Conservation (phyloP, 1,140 invertebrate species). For the Lepidurus apus region DNA sequence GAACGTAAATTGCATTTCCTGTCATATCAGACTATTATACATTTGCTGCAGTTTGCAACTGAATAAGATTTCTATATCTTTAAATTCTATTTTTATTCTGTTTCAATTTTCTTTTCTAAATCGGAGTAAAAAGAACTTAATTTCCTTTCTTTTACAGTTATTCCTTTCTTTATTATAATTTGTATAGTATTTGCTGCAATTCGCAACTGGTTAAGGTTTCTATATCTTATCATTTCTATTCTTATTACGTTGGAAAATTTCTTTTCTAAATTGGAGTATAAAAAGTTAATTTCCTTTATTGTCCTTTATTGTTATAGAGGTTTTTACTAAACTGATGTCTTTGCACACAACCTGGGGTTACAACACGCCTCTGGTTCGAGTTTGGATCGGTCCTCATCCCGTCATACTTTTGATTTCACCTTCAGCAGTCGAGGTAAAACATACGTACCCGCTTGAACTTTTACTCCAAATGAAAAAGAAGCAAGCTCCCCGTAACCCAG, state of each 20-base stretch:
- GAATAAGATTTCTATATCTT: not conserved
- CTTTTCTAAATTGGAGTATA: not conserved
- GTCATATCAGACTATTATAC: not conserved
- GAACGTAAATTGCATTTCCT: not conserved
- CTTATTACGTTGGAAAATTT: not conserved
- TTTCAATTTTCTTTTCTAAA: not conserved
- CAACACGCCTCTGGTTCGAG: conserved; percentile 24
- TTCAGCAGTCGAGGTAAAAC: conserved; percentile 23
- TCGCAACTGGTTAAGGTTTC: too few species aligned
- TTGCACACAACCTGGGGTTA: conserved; percentile 24
- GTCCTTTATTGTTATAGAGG: not conserved
- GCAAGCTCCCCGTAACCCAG: not conserved
- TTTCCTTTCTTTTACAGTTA: not conserved
- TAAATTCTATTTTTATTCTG: not conserved
- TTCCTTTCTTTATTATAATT: not conserved
- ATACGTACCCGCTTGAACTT: not conserved
- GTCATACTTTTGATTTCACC: conserved; percentile 27
- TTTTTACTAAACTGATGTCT: not conserved
- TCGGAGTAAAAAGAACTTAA: not conserved
- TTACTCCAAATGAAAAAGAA: not conserved
- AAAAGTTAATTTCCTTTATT: not conserved
- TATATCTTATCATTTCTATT: too few species aligned
- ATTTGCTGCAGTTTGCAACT: not conserved
- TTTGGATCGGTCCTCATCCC: conserved; percentile 31
- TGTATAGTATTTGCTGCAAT: not conserved